phyloP scores from a whole-genome alignment of 2,113 vertebrate genomes.

The Chauna torquata region DNA sequence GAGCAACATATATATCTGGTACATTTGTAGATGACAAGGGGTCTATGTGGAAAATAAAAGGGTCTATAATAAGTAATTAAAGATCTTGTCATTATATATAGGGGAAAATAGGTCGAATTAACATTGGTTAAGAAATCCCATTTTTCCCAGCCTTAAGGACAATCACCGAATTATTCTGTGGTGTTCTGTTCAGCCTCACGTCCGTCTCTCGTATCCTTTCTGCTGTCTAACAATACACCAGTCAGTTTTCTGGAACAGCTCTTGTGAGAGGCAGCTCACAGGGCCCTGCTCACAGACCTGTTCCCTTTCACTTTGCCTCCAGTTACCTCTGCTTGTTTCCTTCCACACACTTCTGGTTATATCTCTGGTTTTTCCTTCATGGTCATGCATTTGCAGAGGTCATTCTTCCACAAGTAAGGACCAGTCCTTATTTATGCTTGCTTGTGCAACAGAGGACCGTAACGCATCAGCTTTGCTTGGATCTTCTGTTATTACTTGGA shows the following conservation, averaged over 20 bases:
- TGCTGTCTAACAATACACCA: neutral
- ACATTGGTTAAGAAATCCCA: neutral
- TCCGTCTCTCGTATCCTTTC: neutral
- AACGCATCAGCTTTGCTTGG: neutral
- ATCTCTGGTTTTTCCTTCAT: neutral
- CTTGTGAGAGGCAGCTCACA: neutral
- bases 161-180: neutral
- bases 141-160: neutral
- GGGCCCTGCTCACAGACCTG: neutral
- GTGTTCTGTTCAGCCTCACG: neutral
- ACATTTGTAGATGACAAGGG: neutral
- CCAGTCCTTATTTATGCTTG: neutral
- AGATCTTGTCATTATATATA: neutral
- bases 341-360: neutral
- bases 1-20: neutral
- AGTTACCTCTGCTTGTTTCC: accelerated
- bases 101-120: neutral
- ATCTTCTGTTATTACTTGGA: neutral
- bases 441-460: neutral
- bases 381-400: neutral
- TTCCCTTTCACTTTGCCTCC: neutral
- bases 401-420: neutral
- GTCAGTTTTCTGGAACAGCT: neutral
- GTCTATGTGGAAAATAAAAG: neutral
- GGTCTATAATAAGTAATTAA: neutral